Percentiles rank a stretch among this genome's conserved stretches.
These are phyloP conservation scores for Malthinus seriepunctatus DNA, from an alignment of 2,888 invertebrate species.

Conservation along the genomic window DNA sequence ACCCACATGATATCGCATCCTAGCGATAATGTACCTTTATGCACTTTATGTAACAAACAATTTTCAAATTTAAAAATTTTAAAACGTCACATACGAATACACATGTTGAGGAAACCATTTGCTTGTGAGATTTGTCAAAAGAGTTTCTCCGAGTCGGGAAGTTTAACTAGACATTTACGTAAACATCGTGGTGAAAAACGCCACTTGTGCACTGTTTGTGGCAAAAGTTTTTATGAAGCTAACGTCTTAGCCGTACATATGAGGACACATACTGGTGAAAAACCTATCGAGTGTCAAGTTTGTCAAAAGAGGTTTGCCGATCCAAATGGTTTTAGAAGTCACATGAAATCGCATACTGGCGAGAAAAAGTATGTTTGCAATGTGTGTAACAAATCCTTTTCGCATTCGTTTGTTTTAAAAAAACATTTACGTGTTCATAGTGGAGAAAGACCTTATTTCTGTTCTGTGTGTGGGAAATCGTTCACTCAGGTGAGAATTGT, in stretches of 20 bases:
- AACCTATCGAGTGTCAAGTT: conserved; percentile 44
- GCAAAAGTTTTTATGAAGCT: conserved; percentile 48
- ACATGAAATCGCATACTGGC: conserved; percentile 46
- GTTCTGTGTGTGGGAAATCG: conserved; percentile 45
- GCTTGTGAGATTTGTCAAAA: conserved; percentile 43
- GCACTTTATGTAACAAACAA: conserved; percentile 43
- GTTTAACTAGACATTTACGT: conserved; percentile 45
- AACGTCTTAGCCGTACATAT: conserved; percentile 46
- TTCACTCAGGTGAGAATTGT: conserved; percentile 42
- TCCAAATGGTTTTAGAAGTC: conserved; percentile 45
- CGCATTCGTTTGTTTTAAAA: conserved; percentile 46
- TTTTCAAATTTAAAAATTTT: conserved; percentile 44
- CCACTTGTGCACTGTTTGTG: conserved; percentile 46
- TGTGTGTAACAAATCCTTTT: conserved; percentile 44
- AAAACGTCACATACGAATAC: conserved; percentile 44
- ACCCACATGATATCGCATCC: conserved; percentile 45
- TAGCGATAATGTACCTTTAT: conserved; percentile 37
- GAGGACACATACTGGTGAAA: conserved; percentile 48
- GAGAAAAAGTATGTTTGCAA: conserved; percentile 44
- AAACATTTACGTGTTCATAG: conserved; percentile 45
- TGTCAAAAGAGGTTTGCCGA: conserved; percentile 45
- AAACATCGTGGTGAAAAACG: conserved; percentile 48
- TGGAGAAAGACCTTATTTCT: conserved; percentile 45
- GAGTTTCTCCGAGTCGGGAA: conserved; percentile 46
- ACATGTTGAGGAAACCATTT: conserved; percentile 46